A percentile compares a stretch with the other conserved stretches of the same genome.
Evolutionary conservation across 2,113 vertebrate species (phyloP).

Genomic region (Ahaetulla prasina): DNA sequence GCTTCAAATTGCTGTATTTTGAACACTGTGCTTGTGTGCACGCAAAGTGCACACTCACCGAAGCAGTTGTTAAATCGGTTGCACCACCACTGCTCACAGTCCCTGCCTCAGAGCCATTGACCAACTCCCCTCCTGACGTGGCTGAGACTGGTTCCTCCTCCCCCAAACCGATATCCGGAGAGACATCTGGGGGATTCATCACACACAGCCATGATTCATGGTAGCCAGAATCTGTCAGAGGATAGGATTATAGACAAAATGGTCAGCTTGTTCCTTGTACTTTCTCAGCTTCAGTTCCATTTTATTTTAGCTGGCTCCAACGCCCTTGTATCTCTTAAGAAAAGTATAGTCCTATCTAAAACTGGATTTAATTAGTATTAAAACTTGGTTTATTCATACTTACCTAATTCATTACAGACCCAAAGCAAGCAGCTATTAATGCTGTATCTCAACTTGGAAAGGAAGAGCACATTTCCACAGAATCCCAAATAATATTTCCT

Average conservation of each 20-base stretch:
- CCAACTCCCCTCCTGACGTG: too few species aligned
- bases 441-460: neutral
- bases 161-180: too few species aligned
- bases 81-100: too few species aligned
- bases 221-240: too few species aligned
- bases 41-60: too few species aligned
- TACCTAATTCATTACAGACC: neutral
- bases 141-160: too few species aligned
- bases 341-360: neutral
- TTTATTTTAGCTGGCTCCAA: neutral
- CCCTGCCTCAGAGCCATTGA: too few species aligned
- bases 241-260: neutral
- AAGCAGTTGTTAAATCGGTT: too few species aligned
- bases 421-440: neutral
- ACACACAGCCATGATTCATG: neutral
- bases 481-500: neutral
- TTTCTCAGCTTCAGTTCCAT: neutral
- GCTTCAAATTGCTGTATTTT: too few species aligned
- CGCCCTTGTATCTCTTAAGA: neutral
- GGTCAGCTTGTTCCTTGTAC: neutral
- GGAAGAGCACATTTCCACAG: neutral
- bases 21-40: too few species aligned
- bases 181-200: too few species aligned
- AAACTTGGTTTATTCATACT: neutral
- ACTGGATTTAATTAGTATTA: neutral